Base-by-base conservation (phyloP, 2,797 vertebrate species). In the Chrysocyon brachyurus region DNA sequence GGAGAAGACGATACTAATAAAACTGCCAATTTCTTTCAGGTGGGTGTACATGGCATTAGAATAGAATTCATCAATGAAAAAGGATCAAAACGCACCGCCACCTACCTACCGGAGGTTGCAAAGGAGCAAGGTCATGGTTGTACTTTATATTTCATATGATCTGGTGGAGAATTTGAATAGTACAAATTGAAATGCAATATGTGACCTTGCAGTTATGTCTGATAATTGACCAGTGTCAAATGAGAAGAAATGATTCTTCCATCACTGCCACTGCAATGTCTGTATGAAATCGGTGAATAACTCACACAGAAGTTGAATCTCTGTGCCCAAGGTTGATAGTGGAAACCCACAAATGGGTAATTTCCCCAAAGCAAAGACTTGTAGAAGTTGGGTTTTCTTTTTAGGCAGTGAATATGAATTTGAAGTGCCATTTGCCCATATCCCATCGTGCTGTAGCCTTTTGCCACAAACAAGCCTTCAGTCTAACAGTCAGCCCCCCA, bases 11-110 rank as follows among this genome's bases (percentile, higher is more conserved):
- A 85, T 98, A 92, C 98, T 99, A 98, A 99, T 94, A 77, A 98
- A 98, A 98, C 97, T 99, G 98, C 98, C 88, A 0, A 56, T 98
- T 98, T 99, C 98, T 99, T 99, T 96, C 98, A 99, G 99, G 99
- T 99, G 99, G 99, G 99, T 99, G 99, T 99, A 98, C 99, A 99
- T 98, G 99, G 99, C 99, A 99, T 99, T 99, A 99, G 99, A 99
- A 99, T 99, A 99, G 99, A 99, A 99, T 99, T 99, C 99, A 99
- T 99, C 99, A 99, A 99, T 99, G 99, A 99, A 99, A 99, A 99
- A 99, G 99, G 99, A 99, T 99, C 99, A 99, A 99, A 99, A 99
- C 99, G 99, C 99, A 99, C 99, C 98, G 99, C 99, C 99, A 99
- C 99, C 99, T 99, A 99, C 99, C 99, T 99, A 98, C 99, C 99